These are phyloP conservation scores for Hippocampus kuda DNA, from an alignment of 2,797 vertebrate genomes.

Conservation along the genomic window DNA sequence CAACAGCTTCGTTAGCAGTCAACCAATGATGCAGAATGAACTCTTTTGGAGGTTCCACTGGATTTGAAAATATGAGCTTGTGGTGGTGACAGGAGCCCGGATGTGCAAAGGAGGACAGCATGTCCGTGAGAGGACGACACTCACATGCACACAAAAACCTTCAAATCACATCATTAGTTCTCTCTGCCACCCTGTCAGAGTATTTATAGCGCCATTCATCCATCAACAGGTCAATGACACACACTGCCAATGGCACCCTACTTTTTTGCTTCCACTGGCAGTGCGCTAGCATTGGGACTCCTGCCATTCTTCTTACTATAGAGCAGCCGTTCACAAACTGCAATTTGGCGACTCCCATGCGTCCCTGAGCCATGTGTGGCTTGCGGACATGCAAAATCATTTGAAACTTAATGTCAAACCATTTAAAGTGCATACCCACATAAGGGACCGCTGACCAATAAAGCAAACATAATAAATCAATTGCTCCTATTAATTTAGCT, in stretches of 20 bases:
- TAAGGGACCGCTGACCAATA: too few species aligned
- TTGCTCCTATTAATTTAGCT: too few species aligned
- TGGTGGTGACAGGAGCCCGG: constrained; percentile 36
- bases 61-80: constrained; percentile 6
- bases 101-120: constrained; percentile 56
- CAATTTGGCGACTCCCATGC: background rate
- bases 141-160: constrained; percentile 46
- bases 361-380: background rate
- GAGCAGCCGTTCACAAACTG: constrained; percentile 4
- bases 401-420: too few species aligned
- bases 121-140: constrained; percentile 54
- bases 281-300: constrained; percentile 40
- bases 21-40: background rate
- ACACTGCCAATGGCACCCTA: constrained; percentile 65
- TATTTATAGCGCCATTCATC: constrained; percentile 72
- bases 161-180: constrained; percentile 70
- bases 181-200: constrained; percentile 67
- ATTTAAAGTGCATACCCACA: too few species aligned
- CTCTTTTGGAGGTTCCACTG: background rate
- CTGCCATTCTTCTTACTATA: constrained; percentile 38
- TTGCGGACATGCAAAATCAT: background rate
- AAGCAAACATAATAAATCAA: too few species aligned
- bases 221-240: constrained; percentile 72
- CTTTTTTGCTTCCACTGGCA: constrained; percentile 45
- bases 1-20: too few species aligned